phyloP scores from a whole-genome alignment of 2,113 vertebrate genomes.

The Cichladusa arquata region DNA sequence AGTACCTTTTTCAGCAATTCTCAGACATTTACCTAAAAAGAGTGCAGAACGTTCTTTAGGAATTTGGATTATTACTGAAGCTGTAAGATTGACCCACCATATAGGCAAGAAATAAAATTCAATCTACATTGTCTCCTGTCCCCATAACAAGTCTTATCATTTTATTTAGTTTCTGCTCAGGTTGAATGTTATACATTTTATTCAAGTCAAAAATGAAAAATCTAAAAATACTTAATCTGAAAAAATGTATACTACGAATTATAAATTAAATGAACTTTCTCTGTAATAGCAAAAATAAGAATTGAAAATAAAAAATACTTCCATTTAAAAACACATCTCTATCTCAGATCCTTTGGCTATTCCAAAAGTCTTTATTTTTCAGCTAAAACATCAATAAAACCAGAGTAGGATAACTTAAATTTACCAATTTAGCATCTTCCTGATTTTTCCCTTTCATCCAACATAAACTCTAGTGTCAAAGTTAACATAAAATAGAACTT shows the following conservation, averaged over 20 bases:
- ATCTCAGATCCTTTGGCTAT: background rate
- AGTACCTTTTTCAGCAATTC: fast-evolving
- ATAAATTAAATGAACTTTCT: background rate
- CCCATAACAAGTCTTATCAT: background rate
- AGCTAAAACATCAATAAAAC: background rate
- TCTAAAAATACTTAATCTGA: background rate
- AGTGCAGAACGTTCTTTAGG: background rate
- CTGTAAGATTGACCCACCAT: background rate
- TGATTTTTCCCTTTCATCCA: background rate
- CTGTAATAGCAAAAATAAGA: background rate
- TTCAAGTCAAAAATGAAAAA: background rate
- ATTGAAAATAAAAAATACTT: background rate
- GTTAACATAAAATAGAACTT: background rate
- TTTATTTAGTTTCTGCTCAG: background rate
- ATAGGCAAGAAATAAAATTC: background rate
- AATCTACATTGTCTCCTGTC: background rate
- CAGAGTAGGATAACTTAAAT: background rate
- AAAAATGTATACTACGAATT: background rate
- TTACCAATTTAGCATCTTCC: fast-evolving
- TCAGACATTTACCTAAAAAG: background rate
- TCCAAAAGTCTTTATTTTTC: background rate
- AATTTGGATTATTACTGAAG: background rate
- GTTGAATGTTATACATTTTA: background rate
- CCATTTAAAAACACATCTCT: fast-evolving
- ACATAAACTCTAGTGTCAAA: background rate